Base-by-base conservation (phyloP, 2,797 vertebrate genomes). In the Arctocebus calabarensis region DNA sequence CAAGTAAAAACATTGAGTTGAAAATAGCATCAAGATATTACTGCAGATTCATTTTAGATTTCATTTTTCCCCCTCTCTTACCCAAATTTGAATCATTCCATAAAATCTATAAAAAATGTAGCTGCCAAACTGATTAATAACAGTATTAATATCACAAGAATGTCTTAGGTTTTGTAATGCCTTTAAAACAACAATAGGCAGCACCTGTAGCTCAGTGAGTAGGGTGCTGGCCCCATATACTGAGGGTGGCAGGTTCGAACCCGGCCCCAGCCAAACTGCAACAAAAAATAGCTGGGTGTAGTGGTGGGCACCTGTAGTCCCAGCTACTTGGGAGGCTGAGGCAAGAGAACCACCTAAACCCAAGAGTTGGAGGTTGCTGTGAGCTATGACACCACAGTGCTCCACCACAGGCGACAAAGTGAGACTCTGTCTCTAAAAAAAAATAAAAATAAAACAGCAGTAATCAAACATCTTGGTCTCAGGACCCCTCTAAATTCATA, bases 1-100 rank as follows among this genome's bases (percentile, higher is more conserved):
- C 64, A 86, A 88, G 61, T 70, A 68, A 96, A 89, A 91, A 73
- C 81, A 91, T 52, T 79, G 81, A 61, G 40, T 57, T 88, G n/a
- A 84, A 94, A 84, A 85, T 70, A 68, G 6, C 17, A 88, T 52
- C 37, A 87, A 66, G 52, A 59, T 88, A 77, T 62, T 85, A 93
- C 29, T 87, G 27, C 74, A 68, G 37, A 89, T 52, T 40, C 29
- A 25, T 61, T 85, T 77, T 68, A 66, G 32, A 19, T 13, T 81
- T 84, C 23, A 74, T 19, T 84, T n/a, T 43, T 27, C 40, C 2
- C 7, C 17, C 19, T 70, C 37, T 77, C 22, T 91, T 91, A 73
- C 10, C 4, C 32, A 93, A 40, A 94, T 83, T 81, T 62, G 43
- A 71, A 83, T n/a, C 13, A 87, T 61, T 86, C 61, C 78, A 27